These are phyloP conservation scores for Acrobasis consociella DNA, from an alignment of 2,888 invertebrate genomes.

Conservation along the genomic window DNA sequence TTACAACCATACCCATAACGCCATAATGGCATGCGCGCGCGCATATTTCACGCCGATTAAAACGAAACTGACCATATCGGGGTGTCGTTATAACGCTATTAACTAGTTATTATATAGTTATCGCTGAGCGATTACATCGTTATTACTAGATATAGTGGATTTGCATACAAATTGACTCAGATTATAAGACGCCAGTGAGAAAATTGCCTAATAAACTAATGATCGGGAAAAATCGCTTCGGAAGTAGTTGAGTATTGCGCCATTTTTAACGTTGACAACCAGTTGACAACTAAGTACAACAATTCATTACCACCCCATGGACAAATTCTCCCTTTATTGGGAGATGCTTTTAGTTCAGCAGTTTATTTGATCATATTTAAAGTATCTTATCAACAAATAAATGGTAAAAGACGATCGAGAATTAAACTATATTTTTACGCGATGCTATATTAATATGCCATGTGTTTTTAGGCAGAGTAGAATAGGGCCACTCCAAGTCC, in stretches of 20 bases:
- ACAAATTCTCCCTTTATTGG: too few relatives aligned
- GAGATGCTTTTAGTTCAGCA: too few relatives aligned
- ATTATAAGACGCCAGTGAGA: conserved; percentile 12
- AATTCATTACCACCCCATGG: too few relatives aligned
- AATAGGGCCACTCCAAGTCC: too few relatives aligned
- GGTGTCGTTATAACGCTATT: conserved; percentile 12
- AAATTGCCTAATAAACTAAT: conserved; percentile 12
- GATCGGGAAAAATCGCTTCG: conserved; percentile 5
- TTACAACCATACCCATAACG: neutral
- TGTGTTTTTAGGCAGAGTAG: too few relatives aligned
- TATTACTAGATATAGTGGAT: conserved; percentile 1
- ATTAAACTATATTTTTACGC: too few relatives aligned
- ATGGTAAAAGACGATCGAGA: too few relatives aligned
- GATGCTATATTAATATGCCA: too few relatives aligned
- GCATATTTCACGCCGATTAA: conserved; percentile 11
- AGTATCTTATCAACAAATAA: too few relatives aligned
- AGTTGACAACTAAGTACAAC: too few relatives aligned
- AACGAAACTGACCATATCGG: neutral
- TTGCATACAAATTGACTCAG: conserved; percentile 7
- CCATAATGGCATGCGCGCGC: conserved; percentile 5
- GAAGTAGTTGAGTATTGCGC: neutral
- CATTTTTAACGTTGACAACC: neutral
- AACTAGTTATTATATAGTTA: conserved; percentile 8
- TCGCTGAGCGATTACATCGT: conserved; percentile 4
- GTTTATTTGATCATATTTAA: too few relatives aligned